A percentile compares a stretch with the other conserved stretches of the same genome.
Conservation (phyloP, 1,140 invertebrate genomes). For the Drosophila teissieri region DNA sequence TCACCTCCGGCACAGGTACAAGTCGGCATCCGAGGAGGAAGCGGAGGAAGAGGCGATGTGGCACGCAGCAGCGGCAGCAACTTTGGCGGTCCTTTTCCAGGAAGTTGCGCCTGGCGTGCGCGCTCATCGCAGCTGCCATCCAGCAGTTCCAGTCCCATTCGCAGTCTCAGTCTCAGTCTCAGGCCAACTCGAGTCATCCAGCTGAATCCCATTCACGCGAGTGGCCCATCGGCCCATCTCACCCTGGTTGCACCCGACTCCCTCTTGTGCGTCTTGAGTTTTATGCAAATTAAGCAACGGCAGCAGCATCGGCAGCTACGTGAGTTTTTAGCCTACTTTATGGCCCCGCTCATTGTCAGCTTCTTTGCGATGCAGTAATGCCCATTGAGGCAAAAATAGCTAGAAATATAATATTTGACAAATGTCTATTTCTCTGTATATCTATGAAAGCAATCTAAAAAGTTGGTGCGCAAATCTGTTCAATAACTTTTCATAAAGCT, state of each 20-base stretch:
- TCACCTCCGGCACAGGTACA: constrained; percentile 61
- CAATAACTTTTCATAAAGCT: no score
- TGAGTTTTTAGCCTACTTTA: constrained; percentile 75
- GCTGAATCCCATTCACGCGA: constrained; percentile 69
- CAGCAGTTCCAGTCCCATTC: background rate
- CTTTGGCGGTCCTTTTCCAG: constrained; percentile 82
- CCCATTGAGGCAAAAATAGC: background rate
- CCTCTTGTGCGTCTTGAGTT: constrained; percentile 62
- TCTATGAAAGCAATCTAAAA: no score
- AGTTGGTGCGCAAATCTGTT: no score
- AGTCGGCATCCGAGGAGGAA: constrained; percentile 26
- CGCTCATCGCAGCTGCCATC: constrained; percentile 74
- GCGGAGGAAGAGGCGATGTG: constrained; percentile 21
- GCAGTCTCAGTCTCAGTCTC: background rate
- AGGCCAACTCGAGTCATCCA: constrained; percentile 19
- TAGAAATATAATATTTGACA: background rate
- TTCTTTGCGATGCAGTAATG: constrained; percentile 35
- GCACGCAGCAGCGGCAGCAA: constrained; percentile 54
- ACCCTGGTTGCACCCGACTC: constrained; percentile 22
- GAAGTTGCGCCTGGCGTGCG: constrained; percentile 81
- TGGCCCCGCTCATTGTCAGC: constrained; percentile 65
- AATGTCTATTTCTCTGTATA: no score
- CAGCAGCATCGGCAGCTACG: constrained; percentile 39
- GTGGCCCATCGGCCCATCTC: constrained; percentile 22
- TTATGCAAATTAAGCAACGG: constrained; percentile 77